Conservation (phyloP, 2,113 vertebrate genomes). For the Aspidoscelis tigris region DNA sequence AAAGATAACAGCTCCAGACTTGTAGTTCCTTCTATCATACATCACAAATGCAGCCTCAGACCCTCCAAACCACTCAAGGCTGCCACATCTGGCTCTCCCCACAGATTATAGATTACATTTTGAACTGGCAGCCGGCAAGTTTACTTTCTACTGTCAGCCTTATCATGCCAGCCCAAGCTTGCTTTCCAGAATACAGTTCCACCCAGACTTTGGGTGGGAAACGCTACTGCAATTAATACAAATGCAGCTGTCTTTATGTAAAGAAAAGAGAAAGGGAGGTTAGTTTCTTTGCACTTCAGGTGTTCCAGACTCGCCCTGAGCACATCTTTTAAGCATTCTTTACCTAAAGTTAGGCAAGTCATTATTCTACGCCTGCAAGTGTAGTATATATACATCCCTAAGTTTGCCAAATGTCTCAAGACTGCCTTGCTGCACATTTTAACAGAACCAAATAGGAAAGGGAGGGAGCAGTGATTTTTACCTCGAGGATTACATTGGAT, state of each 20-base stretch:
- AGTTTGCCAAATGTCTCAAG: background rate
- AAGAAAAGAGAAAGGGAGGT: background rate
- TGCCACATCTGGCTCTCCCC: background rate
- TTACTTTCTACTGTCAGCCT: background rate
- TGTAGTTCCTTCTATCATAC: background rate
- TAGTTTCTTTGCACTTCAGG: background rate
- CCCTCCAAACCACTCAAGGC: background rate
- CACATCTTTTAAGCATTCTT: background rate
- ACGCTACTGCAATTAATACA: background rate
- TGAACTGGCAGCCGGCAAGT: background rate
- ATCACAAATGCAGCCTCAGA: background rate
- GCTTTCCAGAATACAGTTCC: background rate
- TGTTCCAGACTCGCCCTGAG: background rate
- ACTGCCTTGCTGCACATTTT: background rate
- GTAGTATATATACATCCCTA: background rate
- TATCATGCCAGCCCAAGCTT: slow-evolving; percentile 1
- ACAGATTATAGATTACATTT: background rate
- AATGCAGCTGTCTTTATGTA: background rate
- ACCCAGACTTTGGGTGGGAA: background rate
- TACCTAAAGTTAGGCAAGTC: background rate
- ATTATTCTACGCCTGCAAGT: background rate
- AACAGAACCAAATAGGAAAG: background rate
- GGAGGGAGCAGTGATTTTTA: background rate
- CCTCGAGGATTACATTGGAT: background rate
- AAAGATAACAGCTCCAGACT: background rate